phyloP scores from a whole-genome alignment of 2,888 invertebrate genomes.

The Sarcophaga caerulescens region DNA sequence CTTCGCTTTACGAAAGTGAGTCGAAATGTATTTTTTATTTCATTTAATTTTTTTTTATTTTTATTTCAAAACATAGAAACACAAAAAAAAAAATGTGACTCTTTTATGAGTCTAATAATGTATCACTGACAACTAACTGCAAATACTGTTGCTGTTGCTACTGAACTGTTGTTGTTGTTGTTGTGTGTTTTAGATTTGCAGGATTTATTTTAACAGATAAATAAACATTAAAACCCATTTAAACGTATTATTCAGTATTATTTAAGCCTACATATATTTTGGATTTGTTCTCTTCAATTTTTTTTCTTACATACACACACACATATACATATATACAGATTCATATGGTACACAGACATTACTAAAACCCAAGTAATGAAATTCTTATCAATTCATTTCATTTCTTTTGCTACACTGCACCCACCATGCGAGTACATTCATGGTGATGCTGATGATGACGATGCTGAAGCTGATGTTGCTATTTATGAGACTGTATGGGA shows the following conservation, averaged over 20 bases:
- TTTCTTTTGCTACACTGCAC: background rate
- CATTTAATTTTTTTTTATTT: constrained; percentile 17
- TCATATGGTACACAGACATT: background rate
- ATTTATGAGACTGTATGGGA: constrained; percentile 2
- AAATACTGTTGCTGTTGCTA: background rate
- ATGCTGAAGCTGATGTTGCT: background rate
- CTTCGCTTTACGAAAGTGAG: background rate
- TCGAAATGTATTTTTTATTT: constrained; percentile 25
- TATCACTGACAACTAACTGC: background rate
- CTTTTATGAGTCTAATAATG: background rate
- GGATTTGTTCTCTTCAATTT: constrained; percentile 1
- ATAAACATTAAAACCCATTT: constrained; percentile 63
- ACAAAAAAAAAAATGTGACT: background rate
- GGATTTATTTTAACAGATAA: constrained; percentile 64
- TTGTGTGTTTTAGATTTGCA: constrained; percentile 14
- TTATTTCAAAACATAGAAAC: background rate
- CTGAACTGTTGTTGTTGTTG: background rate
- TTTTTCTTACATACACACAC: no score
- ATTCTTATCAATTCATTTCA: background rate
- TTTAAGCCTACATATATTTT: constrained; percentile 38
- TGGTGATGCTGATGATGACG: background rate
- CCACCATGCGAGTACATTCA: no score
- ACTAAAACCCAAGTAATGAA: background rate
- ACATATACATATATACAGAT: no score
- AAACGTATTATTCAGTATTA: constrained; percentile 55